Conservation (phyloP, 2,888 invertebrate species). For the Cataglyphis altisquamis region DNA sequence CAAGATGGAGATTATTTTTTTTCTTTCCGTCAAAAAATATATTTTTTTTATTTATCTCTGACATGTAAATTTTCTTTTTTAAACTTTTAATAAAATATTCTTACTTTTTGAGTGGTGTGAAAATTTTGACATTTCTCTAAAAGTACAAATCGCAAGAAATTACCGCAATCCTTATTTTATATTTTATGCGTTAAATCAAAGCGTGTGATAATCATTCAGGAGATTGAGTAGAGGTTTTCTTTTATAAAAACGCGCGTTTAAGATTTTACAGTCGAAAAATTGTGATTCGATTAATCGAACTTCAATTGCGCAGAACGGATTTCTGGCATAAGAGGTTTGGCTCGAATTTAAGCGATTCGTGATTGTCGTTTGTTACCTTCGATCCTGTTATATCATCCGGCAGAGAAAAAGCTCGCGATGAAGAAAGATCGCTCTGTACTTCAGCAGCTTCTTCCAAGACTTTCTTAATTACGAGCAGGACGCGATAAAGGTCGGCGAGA, state of each 20-base stretch:
- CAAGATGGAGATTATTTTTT: not conserved
- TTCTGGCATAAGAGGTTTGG: constrained; percentile 4
- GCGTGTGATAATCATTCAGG: not conserved
- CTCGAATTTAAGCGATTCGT: constrained; percentile 41
- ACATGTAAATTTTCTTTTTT: not conserved
- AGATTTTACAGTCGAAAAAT: not conserved
- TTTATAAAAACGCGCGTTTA: not conserved
- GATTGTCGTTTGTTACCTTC: constrained; percentile 55
- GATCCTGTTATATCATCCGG: constrained; percentile 30
- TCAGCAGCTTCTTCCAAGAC: constrained; percentile 60
- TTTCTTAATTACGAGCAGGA: constrained; percentile 74
- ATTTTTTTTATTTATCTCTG: not conserved
- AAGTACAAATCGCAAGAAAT: not conserved
- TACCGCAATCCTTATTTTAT: not conserved
- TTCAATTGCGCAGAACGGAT: constrained; percentile 23
- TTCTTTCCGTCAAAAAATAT: not conserved
- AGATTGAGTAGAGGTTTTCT: not conserved
- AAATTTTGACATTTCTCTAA: not conserved
- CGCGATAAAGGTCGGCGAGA: constrained; percentile 64
- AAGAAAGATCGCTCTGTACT: constrained; percentile 60
- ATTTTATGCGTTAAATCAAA: not conserved
- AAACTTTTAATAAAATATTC: not conserved
- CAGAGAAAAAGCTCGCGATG: constrained; percentile 49
- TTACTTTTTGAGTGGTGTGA: not conserved
- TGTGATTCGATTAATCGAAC: constrained; percentile 22